Evolutionary conservation across 2,797 vertebrate genomes (phyloP), one percentile per base, ranked within the genome.

Genomic region (Coccyzus lansbergi): DNA sequence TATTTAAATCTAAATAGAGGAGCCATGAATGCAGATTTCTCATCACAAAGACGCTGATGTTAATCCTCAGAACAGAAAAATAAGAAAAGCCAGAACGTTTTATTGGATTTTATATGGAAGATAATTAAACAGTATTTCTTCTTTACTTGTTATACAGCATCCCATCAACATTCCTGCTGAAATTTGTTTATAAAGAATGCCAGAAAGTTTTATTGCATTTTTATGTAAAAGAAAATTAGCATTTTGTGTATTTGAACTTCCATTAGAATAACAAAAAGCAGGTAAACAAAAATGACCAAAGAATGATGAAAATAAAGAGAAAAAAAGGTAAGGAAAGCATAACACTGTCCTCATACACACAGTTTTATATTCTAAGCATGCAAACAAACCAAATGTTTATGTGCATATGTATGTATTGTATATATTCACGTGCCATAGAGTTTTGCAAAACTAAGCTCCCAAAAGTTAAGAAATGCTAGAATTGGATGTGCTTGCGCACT

Each of bases 91-190:
- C 93, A 88, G 93, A 72, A 95, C 29, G 69, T 95, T 97, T 96
- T 92, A 96, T 93, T 97, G 92, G 78, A 90, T 95, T 97, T 92
- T 96, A 93, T 96, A 96, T 95, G 88, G 91, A 94, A 90, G 93
- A 96, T 96, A 96, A 97, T 96, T 95, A 96, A 97, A 96, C 86
- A 90, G 88, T 95, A 97, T 97, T 96, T 96, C 94, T 97, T 95
- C 87, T 94, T 96, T 94, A 91, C 83, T 96, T 94, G 82, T 93
- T 93, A 86, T 95, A 96, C 60, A 26, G 80, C 88, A 90, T 86
- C 84, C 94, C 82, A 95, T 96, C 94, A 91, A 90, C 88, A 84
- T 82, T 90, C 91, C 81, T 93, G 83, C 88, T 94, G 89, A 96
- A 96, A 95, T 89, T 93, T 94, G 91, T 95, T 96, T 96, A 86